Percentiles rank a stretch among this genome's conserved stretches.
Evolutionary conservation across 2,888 invertebrate species (phyloP).

Genomic region (Scaeva pyrastri): DNA sequence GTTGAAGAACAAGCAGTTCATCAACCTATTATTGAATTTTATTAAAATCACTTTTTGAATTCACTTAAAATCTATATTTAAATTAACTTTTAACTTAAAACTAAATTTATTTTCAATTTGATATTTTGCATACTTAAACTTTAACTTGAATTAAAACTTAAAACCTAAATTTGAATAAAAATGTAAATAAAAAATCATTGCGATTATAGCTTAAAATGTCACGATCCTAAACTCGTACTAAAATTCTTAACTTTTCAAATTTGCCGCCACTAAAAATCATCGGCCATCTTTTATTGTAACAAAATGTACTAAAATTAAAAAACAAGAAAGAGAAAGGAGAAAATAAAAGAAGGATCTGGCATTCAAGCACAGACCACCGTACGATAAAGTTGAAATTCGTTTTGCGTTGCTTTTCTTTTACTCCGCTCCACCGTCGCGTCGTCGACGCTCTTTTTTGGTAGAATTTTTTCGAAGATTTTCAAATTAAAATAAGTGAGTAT

Average conservation of each 20-base stretch:
- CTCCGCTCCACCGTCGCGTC: neutral
- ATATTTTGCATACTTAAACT: too few relatives aligned
- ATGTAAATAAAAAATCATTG: constrained; percentile 1
- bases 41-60: too few relatives aligned
- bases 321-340: neutral
- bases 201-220: neutral
- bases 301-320: neutral
- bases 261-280: neutral
- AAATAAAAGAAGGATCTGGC: neutral
- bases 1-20: too few relatives aligned
- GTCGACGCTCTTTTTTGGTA: neutral
- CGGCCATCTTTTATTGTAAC: neutral
- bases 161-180: neutral
- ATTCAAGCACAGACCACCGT: neutral
- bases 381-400: neutral
- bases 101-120: too few relatives aligned
- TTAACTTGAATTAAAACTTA: constrained; percentile 4
- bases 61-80: too few relatives aligned
- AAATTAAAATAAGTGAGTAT: neutral
- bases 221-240: neutral
- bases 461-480: neutral
- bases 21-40: too few relatives aligned
- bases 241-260: neutral
- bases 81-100: too few relatives aligned
- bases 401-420: neutral